A percentile compares a stretch with the other conserved stretches of the same genome.
phyloP scores from a whole-genome alignment of 2,113 vertebrate species.

The Trichomycterus rosablanca region DNA sequence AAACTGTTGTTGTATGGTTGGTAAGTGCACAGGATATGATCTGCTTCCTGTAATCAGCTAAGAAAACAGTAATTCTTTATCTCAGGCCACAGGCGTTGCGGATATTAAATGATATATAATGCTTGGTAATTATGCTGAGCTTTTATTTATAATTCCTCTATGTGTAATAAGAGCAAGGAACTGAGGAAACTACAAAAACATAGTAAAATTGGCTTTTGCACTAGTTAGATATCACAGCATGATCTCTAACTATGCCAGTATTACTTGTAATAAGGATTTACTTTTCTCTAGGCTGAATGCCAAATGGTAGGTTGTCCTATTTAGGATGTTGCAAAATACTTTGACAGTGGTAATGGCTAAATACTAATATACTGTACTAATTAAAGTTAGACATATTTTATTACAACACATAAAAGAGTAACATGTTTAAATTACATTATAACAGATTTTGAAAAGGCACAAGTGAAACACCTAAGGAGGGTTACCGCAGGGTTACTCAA shows the following conservation, averaged over 20 bases:
- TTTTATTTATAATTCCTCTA: constrained; percentile 14
- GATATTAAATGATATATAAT: too few relatives aligned
- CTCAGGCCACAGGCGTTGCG: too few relatives aligned
- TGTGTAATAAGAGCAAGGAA: not conserved
- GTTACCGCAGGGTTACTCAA: too few relatives aligned
- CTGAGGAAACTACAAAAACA: constrained; percentile 11
- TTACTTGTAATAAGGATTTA: constrained; percentile 4
- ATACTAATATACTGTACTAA: constrained; percentile 1
- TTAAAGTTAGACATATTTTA: too few relatives aligned
- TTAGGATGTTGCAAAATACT: constrained; percentile 4
- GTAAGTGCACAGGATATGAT: constrained; percentile 14
- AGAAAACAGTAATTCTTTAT: too few relatives aligned
- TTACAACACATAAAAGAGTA: too few relatives aligned
- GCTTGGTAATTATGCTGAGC: not conserved
- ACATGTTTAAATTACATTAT: too few relatives aligned
- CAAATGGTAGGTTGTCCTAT: constrained; percentile 3
- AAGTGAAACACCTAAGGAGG: too few relatives aligned
- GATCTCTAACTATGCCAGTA: not conserved
- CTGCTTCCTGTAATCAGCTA: not conserved
- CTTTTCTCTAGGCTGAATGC: constrained; percentile 18
- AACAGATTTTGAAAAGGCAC: too few relatives aligned
- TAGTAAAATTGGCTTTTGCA: constrained; percentile 15
- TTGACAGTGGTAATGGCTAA: too few relatives aligned
- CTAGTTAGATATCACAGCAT: constrained; percentile 26
- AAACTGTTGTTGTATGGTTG: not conserved